A percentile compares a stretch with the other conserved stretches of the same genome.
These are phyloP conservation scores for Silurus lanzhouensis DNA, from an alignment of 2,797 vertebrate genomes.

Conservation along the genomic window DNA sequence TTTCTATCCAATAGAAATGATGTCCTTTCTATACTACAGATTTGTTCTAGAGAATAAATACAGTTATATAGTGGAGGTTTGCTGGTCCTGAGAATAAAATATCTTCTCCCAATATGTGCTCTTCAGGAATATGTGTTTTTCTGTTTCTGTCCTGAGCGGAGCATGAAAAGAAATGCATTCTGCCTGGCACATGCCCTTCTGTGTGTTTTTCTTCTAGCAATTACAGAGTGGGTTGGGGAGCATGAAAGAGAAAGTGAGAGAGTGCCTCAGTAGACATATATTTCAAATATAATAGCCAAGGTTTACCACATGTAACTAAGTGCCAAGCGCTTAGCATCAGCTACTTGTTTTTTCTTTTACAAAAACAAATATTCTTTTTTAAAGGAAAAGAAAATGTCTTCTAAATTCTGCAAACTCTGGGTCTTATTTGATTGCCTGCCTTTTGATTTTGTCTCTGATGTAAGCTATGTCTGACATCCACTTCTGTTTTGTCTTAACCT, in stretches of 20 bases:
- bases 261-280: slow-evolving; percentile 66
- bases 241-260: slow-evolving; percentile 60
- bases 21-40: no score
- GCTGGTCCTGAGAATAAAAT: neutral
- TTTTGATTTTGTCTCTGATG: neutral
- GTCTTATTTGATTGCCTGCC: slow-evolving; percentile 44
- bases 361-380: neutral
- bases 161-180: neutral
- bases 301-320: slow-evolving; percentile 70
- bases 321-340: slow-evolving; percentile 73
- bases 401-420: slow-evolving; percentile 37
- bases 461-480: neutral
- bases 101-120: neutral
- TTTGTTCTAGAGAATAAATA: neutral
- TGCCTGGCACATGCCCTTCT: slow-evolving; percentile 6
- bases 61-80: neutral
- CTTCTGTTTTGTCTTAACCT: slow-evolving; percentile 13
- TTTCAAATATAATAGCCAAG: slow-evolving; percentile 78
- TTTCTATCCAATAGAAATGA: neutral
- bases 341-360: no score
- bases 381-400: neutral
- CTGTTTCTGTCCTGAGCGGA: neutral
- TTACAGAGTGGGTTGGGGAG: slow-evolving; percentile 73
- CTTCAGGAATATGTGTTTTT: neutral
- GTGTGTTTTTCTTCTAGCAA: slow-evolving; percentile 70